Evolutionary conservation across 2,888 invertebrate species (phyloP).

Genomic region (Nephrotoma flavescens): DNA sequence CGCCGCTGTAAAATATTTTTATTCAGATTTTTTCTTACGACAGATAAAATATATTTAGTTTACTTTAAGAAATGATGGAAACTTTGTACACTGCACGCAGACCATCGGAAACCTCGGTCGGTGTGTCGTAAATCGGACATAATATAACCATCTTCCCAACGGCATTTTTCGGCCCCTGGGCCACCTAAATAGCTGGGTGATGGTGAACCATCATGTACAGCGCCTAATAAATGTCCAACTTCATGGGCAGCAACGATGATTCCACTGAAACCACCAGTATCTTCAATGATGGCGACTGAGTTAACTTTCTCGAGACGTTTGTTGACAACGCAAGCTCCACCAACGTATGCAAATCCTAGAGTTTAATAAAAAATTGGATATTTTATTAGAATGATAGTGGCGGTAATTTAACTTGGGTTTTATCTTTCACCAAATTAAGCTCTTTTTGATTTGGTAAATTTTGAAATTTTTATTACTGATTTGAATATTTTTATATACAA

Average conservation of each 20-base stretch:
- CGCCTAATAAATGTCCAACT: constrained; percentile 94
- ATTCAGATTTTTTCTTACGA: neutral
- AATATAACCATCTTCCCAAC: constrained; percentile 93
- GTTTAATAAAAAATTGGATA: constrained; percentile 5
- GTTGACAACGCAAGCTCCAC: constrained; percentile 91
- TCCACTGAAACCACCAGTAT: constrained; percentile 90
- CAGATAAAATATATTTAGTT: constrained; percentile 14
- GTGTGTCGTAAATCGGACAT: constrained; percentile 91
- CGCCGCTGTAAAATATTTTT: constrained; percentile 51
- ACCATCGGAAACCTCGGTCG: constrained; percentile 90
- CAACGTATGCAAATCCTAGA: constrained; percentile 88
- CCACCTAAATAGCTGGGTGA: constrained; percentile 89
- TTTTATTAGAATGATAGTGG: neutral
- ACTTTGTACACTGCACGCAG: constrained; percentile 80
- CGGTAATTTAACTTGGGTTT: constrained; percentile 5
- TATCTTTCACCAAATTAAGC: constrained; percentile 10
- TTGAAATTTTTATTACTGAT: neutral
- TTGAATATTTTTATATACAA: too few relatives aligned
- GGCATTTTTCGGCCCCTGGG: constrained; percentile 85
- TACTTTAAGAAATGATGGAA: constrained; percentile 93
- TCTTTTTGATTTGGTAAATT: neutral
- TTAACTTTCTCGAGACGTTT: constrained; percentile 90
- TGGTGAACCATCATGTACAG: constrained; percentile 92
- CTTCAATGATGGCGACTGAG: constrained; percentile 91
- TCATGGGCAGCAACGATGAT: constrained; percentile 94